Percentiles rank a stretch among this genome's conserved stretches.
Conservation (phyloP, 2,888 invertebrate genomes). For the Cheilosia vulpina region DNA sequence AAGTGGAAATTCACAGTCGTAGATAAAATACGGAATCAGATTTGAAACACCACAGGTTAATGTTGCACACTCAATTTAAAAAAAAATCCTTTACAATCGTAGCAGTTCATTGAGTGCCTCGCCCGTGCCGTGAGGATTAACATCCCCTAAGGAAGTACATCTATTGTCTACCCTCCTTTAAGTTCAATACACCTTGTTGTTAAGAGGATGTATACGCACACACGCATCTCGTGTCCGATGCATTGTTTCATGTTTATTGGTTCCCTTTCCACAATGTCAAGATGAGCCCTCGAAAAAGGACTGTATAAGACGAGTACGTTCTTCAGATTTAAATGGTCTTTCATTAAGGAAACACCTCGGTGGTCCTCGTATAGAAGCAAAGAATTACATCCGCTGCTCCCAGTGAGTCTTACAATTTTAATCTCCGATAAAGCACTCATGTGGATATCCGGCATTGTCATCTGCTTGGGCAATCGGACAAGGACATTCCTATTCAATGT, state of each 20-base stretch:
- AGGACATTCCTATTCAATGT: constrained; percentile 73
- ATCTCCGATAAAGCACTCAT: constrained; percentile 54
- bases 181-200: constrained; percentile 42
- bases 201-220: background rate
- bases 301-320: constrained; percentile 61
- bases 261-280: constrained; percentile 25
- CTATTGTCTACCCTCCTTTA: background rate
- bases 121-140: background rate
- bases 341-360: constrained; percentile 60
- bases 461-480: constrained; percentile 45
- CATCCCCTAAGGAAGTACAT: background rate
- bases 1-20: too few relatives aligned
- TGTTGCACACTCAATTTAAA: background rate
- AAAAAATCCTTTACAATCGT: too few relatives aligned
- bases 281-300: constrained; percentile 49
- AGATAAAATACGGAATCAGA: background rate
- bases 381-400: constrained; percentile 41
- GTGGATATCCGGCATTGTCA: constrained; percentile 61
- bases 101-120: constrained; percentile 5
- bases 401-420: constrained; percentile 41
- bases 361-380: constrained; percentile 52
- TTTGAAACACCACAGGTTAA: background rate
- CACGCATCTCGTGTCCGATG: constrained; percentile 3
- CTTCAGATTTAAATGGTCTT: constrained; percentile 40
- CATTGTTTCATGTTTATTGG: constrained; percentile 32